Base-by-base conservation (phyloP, 2,113 vertebrate species). In the Dasyurus viverrinus region DNA sequence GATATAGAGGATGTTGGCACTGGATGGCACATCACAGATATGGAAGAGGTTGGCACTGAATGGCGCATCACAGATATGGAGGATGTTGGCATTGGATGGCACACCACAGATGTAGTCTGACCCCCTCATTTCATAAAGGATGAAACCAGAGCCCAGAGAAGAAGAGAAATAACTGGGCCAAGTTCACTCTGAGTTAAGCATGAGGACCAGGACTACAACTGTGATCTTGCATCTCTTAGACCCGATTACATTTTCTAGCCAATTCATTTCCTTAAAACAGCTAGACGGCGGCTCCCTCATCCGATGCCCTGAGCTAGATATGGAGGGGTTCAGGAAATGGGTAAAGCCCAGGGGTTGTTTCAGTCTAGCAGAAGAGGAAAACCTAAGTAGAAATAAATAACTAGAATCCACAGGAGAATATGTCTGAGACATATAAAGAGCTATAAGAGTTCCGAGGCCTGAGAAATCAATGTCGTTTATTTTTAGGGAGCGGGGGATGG, bases 91-190 rank as follows among this genome's bases (percentile, higher is more conserved):
- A 14, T 0, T 46, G 90, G 55, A 3, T 52, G n/a, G 27, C n/a
- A n/a, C 46, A 90, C 90, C 14, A 16, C 0, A 14, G 16, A 93
- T 8, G 36, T n/a, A 48, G 92, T 90, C 89, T 16, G 60, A 2
- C 36, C 4, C 22, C 36, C 90, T 95, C 90, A 42, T 92, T 91
- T 92, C 42, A 89, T 47, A 90, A 91, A 91, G 24, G n/a, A 46
- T 89, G 91, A 90, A 92, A 93, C 24, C 2, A 60, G 97, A 93
- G 93, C 52, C 91, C 26, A 12, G 90, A 54, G 36, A 89, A 42
- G 3, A 24, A 92, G 11, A 0, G 0, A 47, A 42, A 92, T n/a
- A 84, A 42, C n/a, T 8, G 36, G n/a, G n/a, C 19, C 36, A 22
- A 42, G 19, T n/a, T 84, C 68, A n/a, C 68, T 19, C 16, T 8